A percentile compares a stretch with the other conserved stretches of the same genome.
Evolutionary conservation across 2,888 invertebrate genomes (phyloP).

Genomic region (Bedellia somnulentella): DNA sequence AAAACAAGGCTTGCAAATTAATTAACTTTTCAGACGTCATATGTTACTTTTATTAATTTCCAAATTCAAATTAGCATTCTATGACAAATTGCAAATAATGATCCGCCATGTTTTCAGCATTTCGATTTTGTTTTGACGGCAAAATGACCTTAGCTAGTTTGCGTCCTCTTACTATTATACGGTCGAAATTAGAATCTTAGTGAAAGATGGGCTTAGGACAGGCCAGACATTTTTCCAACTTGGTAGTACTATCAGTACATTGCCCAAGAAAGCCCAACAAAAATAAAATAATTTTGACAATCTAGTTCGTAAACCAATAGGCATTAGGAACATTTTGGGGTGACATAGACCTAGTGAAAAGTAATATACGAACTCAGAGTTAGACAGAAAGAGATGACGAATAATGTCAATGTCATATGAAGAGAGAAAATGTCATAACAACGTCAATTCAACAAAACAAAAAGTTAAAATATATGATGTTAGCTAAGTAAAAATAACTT

Average conservation of each 20-base stretch:
- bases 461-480: too few relatives aligned
- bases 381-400: too few relatives aligned
- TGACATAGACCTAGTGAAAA: too few relatives aligned
- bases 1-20: constrained; percentile 8
- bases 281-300: too few relatives aligned
- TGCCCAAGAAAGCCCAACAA: constrained; percentile 10
- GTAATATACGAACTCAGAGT: too few relatives aligned
- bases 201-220: constrained; percentile 14
- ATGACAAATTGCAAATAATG: constrained; percentile 17
- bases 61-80: constrained; percentile 1
- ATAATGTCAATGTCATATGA: too few relatives aligned
- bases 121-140: constrained; percentile 59
- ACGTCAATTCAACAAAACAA: too few relatives aligned
- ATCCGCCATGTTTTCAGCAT: constrained; percentile 57
- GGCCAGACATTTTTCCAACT: constrained; percentile 17
- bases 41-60: constrained; percentile 7
- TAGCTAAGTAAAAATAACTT: too few relatives aligned
- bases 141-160: constrained; percentile 45
- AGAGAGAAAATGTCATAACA: too few relatives aligned
- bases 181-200: constrained; percentile 26
- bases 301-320: too few relatives aligned
- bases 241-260: constrained; percentile 22
- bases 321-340: too few relatives aligned
- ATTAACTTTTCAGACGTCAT: too few relatives aligned
- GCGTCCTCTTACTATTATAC: constrained; percentile 38